Percentiles rank a stretch among this genome's conserved stretches.
These are phyloP conservation scores for Chymomyza amoena DNA, from an alignment of 2,888 invertebrate species.

Conservation along the genomic window DNA sequence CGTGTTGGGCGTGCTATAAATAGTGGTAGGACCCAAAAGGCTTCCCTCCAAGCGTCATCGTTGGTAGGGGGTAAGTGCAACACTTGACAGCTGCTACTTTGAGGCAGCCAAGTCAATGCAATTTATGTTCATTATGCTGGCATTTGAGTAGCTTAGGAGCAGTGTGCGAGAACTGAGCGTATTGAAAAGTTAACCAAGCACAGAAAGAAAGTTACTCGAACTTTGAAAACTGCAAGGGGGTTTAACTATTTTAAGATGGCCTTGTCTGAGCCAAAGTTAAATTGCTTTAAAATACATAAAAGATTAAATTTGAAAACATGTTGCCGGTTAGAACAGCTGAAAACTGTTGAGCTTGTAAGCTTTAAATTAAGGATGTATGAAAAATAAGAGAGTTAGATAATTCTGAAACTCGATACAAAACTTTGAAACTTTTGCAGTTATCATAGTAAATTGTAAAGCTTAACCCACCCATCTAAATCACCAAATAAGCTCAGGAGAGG, in stretches of 20 bases:
- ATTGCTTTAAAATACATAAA: neutral
- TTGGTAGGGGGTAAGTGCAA: neutral
- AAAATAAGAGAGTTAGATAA: no score
- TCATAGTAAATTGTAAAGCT: no score
- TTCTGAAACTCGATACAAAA: no score
- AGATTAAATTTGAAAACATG: no score
- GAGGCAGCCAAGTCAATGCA: constrained; percentile 25
- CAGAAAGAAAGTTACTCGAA: neutral
- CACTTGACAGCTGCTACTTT: neutral
- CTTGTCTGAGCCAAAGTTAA: neutral
- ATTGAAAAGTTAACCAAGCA: neutral
- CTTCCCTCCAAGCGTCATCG: neutral
- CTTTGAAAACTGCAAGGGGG: neutral
- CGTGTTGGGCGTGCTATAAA: constrained; percentile 33
- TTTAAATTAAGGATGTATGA: no score
- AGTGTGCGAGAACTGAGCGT: neutral
- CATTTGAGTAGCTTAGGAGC: constrained; percentile 15
- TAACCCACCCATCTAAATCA: no score
- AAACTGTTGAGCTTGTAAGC: no score
- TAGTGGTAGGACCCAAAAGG: constrained; percentile 15
- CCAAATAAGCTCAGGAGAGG: no score
- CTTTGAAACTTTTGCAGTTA: no score
- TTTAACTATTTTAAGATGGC: neutral
- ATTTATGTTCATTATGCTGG: constrained; percentile 51
- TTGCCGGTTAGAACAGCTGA: neutral